phyloP scores from a whole-genome alignment of 2,113 vertebrate genomes.

The Nyctibius bracteatus region DNA sequence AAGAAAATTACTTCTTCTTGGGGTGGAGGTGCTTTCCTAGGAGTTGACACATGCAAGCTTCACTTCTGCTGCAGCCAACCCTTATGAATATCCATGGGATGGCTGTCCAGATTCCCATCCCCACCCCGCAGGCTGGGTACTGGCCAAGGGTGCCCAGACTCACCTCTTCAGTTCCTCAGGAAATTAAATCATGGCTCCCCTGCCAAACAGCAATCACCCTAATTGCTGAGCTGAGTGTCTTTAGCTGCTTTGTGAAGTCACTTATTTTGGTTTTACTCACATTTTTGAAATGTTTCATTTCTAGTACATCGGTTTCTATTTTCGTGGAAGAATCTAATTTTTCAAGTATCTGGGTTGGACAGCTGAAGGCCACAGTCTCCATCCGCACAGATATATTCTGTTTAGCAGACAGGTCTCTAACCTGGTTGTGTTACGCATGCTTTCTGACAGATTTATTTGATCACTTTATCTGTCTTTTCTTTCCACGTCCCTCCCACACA shows the following conservation, averaged over 20 bases:
- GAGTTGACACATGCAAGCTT: neutral
- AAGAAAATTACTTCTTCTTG: neutral
- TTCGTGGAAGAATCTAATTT: neutral
- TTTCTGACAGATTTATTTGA: neutral
- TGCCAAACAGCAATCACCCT: accelerated
- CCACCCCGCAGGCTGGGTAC: accelerated
- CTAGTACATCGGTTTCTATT: neutral
- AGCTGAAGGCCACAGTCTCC: neutral
- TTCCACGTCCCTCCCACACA: neutral
- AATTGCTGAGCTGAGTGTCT: neutral
- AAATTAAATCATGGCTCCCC: neutral
- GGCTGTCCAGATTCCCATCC: neutral
- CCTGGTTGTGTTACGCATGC: accelerated
- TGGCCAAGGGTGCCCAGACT: neutral
- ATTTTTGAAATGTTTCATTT: neutral
- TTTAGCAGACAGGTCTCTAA: neutral
- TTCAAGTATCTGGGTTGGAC: neutral
- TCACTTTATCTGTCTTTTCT: neutral
- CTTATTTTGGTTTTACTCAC: neutral
- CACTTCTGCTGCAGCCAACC: neutral
- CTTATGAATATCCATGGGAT: neutral
- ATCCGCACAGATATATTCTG: neutral
- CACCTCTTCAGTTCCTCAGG: neutral
- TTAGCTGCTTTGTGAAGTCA: neutral
- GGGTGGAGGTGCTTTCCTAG: neutral